A percentile compares a stretch with the other conserved stretches of the same genome.
Evolutionary conservation across 2,113 vertebrate genomes (phyloP).

Genomic region (Rhea americana): DNA sequence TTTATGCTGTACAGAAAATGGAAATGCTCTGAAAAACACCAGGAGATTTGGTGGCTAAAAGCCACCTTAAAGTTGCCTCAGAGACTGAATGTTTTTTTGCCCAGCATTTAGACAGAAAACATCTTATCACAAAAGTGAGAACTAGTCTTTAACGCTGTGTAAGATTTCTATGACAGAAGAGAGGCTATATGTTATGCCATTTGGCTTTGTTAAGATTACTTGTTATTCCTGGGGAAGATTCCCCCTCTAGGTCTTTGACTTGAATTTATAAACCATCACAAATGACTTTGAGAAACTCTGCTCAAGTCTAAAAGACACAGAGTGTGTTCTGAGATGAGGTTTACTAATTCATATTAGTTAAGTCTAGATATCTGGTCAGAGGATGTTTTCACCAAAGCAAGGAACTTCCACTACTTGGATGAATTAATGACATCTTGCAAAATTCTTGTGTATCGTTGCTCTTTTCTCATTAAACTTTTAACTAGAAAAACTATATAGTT

Average conservation of each 20-base stretch:
- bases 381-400: background rate
- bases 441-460: background rate
- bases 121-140: background rate
- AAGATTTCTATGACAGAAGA: background rate
- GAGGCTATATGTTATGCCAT: background rate
- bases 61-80: background rate
- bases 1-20: conserved; percentile 37
- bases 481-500: background rate
- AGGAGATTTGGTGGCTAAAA: conserved; percentile 31
- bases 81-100: background rate
- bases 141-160: background rate
- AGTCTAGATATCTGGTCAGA: background rate
- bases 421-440: background rate
- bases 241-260: background rate
- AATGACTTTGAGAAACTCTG: background rate
- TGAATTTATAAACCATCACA: background rate
- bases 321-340: background rate
- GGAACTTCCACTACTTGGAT: background rate
- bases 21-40: conserved; percentile 27
- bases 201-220: background rate
- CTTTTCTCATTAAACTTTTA: background rate
- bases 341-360: background rate
- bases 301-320: background rate
- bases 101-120: background rate
- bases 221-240: background rate